These are phyloP conservation scores for Heliconius sara DNA, from an alignment of 2,888 invertebrate species.

Conservation along the genomic window DNA sequence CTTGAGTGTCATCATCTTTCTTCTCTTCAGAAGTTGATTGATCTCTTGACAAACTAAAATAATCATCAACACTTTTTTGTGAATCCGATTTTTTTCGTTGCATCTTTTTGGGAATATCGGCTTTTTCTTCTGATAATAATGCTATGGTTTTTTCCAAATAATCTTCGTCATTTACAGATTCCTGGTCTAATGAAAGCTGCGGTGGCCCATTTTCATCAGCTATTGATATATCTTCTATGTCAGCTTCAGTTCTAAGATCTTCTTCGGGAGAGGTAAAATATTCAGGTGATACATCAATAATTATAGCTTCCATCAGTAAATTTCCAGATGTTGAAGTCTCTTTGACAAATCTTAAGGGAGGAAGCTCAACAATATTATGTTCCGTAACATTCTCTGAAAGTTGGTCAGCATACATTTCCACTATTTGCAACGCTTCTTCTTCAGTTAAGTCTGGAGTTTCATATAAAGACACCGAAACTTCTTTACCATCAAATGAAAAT, in stretches of 20 bases:
- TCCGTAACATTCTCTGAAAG: constrained; percentile 93
- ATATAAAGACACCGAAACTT: constrained; percentile 94
- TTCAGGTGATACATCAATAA: constrained; percentile 94
- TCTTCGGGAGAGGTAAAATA: constrained; percentile 91
- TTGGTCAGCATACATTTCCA: constrained; percentile 97
- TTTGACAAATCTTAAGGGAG: constrained; percentile 93
- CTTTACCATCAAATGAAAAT: constrained; percentile 95
- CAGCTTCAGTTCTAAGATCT: constrained; percentile 93
- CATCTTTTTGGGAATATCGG: constrained; percentile 83
- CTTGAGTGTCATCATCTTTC: constrained; percentile 85
- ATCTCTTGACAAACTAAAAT: constrained; percentile 86
- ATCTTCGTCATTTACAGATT: constrained; percentile 78
- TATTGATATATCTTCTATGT: constrained; percentile 93
- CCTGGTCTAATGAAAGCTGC: constrained; percentile 79
- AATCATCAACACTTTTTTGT: constrained; percentile 85
- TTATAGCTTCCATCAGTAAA: constrained; percentile 94
- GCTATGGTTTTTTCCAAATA: constrained; percentile 81
- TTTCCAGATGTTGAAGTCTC: constrained; percentile 95
- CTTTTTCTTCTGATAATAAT: constrained; percentile 78
- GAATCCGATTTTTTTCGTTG: constrained; percentile 87
- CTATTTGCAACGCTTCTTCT: constrained; percentile 95
- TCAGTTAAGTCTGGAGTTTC: constrained; percentile 96
- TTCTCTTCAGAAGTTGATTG: constrained; percentile 85
- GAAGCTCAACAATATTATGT: constrained; percentile 93
- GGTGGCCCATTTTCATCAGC: constrained; percentile 87